Evolutionary conservation across 2,888 invertebrate species (phyloP).

Genomic region (Drosophila trichaetosa): DNA sequence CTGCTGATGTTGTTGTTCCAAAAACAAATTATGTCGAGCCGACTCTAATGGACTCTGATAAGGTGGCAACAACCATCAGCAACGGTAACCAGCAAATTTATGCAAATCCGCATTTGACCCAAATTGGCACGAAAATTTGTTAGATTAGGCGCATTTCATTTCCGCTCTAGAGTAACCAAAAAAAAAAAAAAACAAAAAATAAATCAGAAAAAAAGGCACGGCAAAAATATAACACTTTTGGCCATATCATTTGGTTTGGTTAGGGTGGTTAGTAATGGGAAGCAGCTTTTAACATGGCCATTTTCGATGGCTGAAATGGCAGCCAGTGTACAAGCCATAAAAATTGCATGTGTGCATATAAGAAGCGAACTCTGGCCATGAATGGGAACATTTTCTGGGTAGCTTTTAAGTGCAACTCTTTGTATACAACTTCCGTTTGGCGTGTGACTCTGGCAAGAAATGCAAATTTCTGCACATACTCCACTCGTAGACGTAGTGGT

Average conservation of each 20-base stretch:
- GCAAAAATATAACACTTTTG: conserved; percentile 31
- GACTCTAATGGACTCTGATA: conserved; percentile 78
- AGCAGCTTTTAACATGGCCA: conserved; percentile 44
- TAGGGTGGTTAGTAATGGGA: neutral
- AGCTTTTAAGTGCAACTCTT: conserved; percentile 78
- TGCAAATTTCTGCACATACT: conserved; percentile 74
- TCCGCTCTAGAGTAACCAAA: conserved; percentile 47
- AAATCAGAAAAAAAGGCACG: conserved; percentile 2
- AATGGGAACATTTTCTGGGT: conserved; percentile 66
- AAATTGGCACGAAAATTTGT: conserved; percentile 82
- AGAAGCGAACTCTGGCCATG: conserved; percentile 51
- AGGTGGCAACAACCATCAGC: conserved; percentile 68
- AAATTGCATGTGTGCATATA: conserved; percentile 73
- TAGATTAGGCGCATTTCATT: conserved; percentile 79
- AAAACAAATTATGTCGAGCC: conserved; percentile 56
- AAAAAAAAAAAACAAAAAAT: conserved; percentile 10
- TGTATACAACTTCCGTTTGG: conserved; percentile 79
- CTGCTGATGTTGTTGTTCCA: conserved; percentile 13
- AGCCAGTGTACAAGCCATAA: conserved; percentile 72
- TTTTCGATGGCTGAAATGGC: conserved; percentile 61
- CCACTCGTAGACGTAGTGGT: conserved; percentile 31
- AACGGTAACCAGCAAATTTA: conserved; percentile 65
- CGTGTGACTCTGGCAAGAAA: conserved; percentile 70
- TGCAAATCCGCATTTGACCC: conserved; percentile 81
- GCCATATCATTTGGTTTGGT: conserved; percentile 13